Conservation (phyloP, 2,113 vertebrate genomes). For the Eublepharis macularius region DNA sequence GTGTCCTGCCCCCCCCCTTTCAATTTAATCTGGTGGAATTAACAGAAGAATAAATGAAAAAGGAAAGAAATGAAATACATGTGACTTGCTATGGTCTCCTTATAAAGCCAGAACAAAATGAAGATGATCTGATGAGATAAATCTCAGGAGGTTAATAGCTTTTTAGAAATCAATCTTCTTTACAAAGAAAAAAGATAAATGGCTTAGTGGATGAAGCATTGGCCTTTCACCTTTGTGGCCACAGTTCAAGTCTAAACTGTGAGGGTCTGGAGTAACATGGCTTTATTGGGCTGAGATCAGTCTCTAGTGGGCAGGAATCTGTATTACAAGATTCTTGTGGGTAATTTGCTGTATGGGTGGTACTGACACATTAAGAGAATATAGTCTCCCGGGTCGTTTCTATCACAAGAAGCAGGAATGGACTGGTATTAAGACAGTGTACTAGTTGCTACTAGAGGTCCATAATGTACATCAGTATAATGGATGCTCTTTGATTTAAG, state of each 20-base stretch:
- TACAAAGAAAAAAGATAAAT: constrained; percentile 81
- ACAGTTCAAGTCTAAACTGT: constrained; percentile 76
- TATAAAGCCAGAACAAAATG: constrained; percentile 76
- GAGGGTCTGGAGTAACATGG: constrained; percentile 50
- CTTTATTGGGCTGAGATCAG: constrained; percentile 76
- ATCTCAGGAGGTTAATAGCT: constrained; percentile 82
- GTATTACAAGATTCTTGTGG: constrained; percentile 70
- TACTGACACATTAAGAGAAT: not conserved
- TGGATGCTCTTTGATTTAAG: not conserved
- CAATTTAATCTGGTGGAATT: constrained; percentile 62
- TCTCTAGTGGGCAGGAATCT: constrained; percentile 80
- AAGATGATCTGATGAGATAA: constrained; percentile 82
- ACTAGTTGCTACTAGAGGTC: not conserved
- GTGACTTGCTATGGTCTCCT: constrained; percentile 69
- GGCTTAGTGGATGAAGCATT: constrained; percentile 78
- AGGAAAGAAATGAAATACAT: not conserved
- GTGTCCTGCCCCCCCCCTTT: constrained; percentile 49
- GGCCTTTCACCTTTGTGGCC: constrained; percentile 78
- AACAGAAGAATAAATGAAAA: constrained; percentile 69
- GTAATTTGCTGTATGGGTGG: constrained; percentile 39
- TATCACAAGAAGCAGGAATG: constrained; percentile 1
- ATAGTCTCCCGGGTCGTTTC: not conserved
- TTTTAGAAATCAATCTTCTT: constrained; percentile 82
- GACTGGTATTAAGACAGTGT: not conserved
- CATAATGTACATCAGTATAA: accelerated